phyloP scores from a whole-genome alignment of 2,113 vertebrate genomes.

The Xenus cinereus region DNA sequence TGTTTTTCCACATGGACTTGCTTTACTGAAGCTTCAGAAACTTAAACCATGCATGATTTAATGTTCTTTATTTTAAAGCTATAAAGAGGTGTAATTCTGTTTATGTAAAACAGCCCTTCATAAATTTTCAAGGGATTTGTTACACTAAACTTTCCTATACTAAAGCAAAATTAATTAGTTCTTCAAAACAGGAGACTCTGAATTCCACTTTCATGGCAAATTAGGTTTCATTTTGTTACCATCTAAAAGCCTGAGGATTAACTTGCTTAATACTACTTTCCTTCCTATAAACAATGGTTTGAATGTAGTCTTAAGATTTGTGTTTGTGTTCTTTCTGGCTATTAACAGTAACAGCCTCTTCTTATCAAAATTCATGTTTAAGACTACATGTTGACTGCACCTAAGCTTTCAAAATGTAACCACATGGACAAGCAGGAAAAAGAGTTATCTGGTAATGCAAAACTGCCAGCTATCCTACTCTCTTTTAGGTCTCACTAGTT shows the following conservation, averaged over 20 bases:
- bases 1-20: background rate
- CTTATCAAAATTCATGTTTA: background rate
- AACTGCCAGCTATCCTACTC: background rate
- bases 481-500: background rate
- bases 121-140: conserved; percentile 10
- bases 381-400: background rate
- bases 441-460: background rate
- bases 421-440: background rate
- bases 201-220: conserved; percentile 28
- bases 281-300: background rate
- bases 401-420: background rate
- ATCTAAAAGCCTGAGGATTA: background rate
- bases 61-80: background rate
- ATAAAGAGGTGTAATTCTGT: background rate
- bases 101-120: background rate
- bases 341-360: background rate
- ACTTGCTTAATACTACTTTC: background rate
- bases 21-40: background rate
- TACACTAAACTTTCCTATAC: background rate
- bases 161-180: conserved; percentile 39
- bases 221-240: conserved; percentile 8
- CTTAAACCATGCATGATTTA: background rate
- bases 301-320: background rate
- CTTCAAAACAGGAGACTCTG: background rate
- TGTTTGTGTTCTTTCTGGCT: background rate